phyloP scores from a whole-genome alignment of 2,888 invertebrate species.

The Sarcophaga rosellei region DNA sequence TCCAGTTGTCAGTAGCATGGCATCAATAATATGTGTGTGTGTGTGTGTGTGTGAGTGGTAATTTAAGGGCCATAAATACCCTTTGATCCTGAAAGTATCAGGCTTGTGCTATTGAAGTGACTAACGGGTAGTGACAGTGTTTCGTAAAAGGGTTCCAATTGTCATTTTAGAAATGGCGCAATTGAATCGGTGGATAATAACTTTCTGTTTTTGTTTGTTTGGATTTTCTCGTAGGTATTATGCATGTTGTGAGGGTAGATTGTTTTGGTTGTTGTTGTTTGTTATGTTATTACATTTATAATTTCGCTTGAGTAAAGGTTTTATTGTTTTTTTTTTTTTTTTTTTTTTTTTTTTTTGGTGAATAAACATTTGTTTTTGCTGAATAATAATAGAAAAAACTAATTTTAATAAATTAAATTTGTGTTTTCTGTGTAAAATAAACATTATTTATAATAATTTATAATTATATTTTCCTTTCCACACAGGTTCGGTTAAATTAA shows the following conservation, averaged over 20 bases:
- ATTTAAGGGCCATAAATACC: too few species aligned
- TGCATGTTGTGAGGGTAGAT: too few species aligned
- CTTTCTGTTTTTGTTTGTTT: too few species aligned
- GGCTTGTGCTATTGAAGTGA: too few species aligned
- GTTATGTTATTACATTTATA: background rate
- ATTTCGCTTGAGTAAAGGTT: background rate
- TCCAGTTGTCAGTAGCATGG: too few species aligned
- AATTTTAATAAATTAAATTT: slow-evolving; percentile 48
- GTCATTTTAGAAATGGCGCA: too few species aligned
- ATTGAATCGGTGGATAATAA: too few species aligned
- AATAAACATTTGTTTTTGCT: slow-evolving; percentile 28
- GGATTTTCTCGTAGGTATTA: too few species aligned
- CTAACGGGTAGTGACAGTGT: too few species aligned
- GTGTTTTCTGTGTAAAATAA: slow-evolving; percentile 16
- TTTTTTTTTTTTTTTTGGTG: slow-evolving; percentile 16
- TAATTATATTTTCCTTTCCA: slow-evolving; percentile 25
- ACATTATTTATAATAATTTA: slow-evolving; percentile 36
- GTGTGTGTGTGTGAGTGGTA: background rate
- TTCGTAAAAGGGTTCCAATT: too few species aligned
- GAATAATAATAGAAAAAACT: slow-evolving; percentile 9
- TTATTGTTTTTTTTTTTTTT: background rate
- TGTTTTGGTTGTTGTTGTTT: too few species aligned
- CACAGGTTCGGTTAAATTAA: slow-evolving; percentile 18
- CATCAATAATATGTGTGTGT: background rate
- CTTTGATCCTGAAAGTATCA: too few species aligned